A percentile compares a stretch with the other conserved stretches of the same genome.
Evolutionary conservation across 2,113 vertebrate species (phyloP).

Genomic region (Pelecanoides urinatrix): DNA sequence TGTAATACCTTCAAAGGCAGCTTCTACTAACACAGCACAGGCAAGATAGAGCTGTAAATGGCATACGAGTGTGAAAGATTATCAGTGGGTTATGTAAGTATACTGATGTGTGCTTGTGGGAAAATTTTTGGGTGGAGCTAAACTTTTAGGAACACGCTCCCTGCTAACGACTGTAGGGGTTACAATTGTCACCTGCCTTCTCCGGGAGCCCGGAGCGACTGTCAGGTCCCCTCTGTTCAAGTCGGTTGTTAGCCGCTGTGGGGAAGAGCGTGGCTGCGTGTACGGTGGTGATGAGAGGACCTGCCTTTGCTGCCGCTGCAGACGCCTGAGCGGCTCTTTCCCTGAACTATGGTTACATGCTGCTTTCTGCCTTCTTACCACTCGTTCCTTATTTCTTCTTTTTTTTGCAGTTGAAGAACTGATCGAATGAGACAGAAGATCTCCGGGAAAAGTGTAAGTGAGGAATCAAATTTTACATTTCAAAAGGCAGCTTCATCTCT

Average conservation of each 20-base stretch:
- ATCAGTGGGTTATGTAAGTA: neutral
- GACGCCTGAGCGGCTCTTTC: neutral
- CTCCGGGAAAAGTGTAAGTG: neutral
- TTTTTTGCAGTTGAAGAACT: slow-evolving; percentile 26
- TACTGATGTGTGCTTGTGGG: fast-evolving
- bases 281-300: neutral
- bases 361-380: neutral
- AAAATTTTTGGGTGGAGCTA: neutral
- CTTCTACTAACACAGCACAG: neutral
- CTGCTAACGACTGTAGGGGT: neutral
- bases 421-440: neutral
- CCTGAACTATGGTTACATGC: neutral
- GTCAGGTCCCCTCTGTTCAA: neutral
- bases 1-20: neutral
- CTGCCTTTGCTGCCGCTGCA: neutral
- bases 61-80: fast-evolving
- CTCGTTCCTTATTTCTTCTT: neutral
- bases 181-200: neutral
- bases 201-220: neutral
- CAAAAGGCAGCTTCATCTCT: neutral
- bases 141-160: neutral
- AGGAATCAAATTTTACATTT: neutral
- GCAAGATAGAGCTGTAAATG: neutral
- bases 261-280: neutral
- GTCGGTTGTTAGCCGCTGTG: neutral